A percentile compares a stretch with the other conserved stretches of the same genome.
phyloP scores from a whole-genome alignment of 2,797 vertebrate species.

The Pampus argenteus region DNA sequence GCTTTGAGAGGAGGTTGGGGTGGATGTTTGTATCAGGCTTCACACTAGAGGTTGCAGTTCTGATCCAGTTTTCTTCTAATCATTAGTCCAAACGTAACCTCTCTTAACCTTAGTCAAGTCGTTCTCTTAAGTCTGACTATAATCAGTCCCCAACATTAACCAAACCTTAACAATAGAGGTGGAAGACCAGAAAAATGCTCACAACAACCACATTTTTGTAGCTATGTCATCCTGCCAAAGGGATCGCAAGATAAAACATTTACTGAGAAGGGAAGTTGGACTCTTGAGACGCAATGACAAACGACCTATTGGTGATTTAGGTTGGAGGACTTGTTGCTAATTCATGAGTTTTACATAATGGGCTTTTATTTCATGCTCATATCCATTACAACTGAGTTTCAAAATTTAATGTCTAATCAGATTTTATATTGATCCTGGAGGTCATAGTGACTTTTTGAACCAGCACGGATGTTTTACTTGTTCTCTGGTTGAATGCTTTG shows the following conservation, averaged over 20 bases:
- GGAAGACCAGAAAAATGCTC: neutral
- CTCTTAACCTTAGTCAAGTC: neutral
- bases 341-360: neutral
- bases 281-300: neutral
- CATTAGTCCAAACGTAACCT: no score
- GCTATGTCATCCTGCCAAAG: neutral
- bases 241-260: no score
- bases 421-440: neutral
- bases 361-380: neutral
- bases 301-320: neutral
- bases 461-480: neutral
- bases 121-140: no score
- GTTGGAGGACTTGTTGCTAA: neutral
- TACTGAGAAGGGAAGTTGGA: no score
- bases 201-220: no score
- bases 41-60: no score
- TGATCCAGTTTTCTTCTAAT: no score
- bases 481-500: conserved; percentile 1
- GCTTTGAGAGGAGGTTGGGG: no score
- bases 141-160: no score
- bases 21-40: no score
- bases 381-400: neutral
- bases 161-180: neutral
- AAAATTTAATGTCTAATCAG: neutral
- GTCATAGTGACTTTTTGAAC: conserved; percentile 25